A percentile compares a stretch with the other conserved stretches of the same genome.
These are phyloP conservation scores for Eciton burchellii DNA, from an alignment of 1,140 invertebrate genomes.

Conservation along the genomic window DNA sequence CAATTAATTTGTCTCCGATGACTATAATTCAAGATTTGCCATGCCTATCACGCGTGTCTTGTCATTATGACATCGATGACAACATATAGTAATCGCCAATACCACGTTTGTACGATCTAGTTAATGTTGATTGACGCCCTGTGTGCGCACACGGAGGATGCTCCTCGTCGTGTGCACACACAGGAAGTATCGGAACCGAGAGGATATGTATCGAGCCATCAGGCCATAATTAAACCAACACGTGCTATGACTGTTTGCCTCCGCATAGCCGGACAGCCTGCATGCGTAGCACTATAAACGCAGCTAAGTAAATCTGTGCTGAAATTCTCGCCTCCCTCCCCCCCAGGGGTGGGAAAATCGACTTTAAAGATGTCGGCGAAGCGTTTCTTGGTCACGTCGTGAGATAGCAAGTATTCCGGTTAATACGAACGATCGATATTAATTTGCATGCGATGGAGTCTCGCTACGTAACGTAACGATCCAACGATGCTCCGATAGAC, in stretches of 20 bases:
- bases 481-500: neutral
- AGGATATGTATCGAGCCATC: conserved; percentile 68
- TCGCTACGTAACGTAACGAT: neutral
- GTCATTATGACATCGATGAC: conserved; percentile 60
- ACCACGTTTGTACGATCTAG: conserved; percentile 58
- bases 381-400: neutral
- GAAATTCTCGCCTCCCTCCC: no score
- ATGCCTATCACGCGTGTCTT: conserved; percentile 51
- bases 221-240: conserved; percentile 72
- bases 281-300: conserved; percentile 47
- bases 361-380: conserved; percentile 4
- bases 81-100: conserved; percentile 61
- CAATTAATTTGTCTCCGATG: conserved; percentile 21
- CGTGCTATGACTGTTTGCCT: conserved; percentile 67
- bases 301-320: conserved; percentile 36
- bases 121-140: conserved; percentile 70
- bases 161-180: conserved; percentile 59
- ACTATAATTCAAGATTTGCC: conserved; percentile 54
- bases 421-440: neutral
- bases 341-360: conserved; percentile 24
- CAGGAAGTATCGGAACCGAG: conserved; percentile 64
- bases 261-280: conserved; percentile 61
- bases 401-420: neutral
- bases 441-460: neutral
- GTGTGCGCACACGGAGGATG: conserved; percentile 49